Base-by-base conservation (phyloP, 2,797 vertebrate species). In the Squalus acanthias region DNA sequence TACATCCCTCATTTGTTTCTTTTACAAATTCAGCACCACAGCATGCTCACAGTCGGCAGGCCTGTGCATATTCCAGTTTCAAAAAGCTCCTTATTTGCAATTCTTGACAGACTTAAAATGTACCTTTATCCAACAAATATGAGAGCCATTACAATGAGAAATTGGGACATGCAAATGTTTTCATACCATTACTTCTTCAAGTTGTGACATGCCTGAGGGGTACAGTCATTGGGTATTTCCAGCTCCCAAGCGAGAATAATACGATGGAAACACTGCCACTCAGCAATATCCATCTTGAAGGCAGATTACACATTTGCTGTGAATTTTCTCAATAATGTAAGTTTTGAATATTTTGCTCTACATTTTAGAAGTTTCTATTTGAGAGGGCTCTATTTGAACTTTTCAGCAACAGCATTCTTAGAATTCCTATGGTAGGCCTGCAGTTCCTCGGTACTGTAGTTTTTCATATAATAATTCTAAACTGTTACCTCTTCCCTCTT, bases 11-110 rank as follows among this genome's bases (percentile, higher is more conserved):
- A 96, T 92, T 72, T 92, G 39, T 96, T 60, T 95, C 96, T 96
- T 97, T 97, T 95, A 96, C 96, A 97, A 97, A 98, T 97, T 96
- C 46, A 97, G 67, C 96, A 96, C 96, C 96, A 95, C 91, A 97
- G 87, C 96, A 96, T 60, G 50, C 17, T 63, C 69, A 89, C 69
- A n/a, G 76, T 95, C 97, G 96, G 97, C 79, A 96, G 63, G 97
- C 96, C 94, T 92, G n/a, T 29, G 8, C 1, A 60, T 1, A 2
- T 91, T 60, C 1, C 26, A 57, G 29, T 29, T 24, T 57, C 26
- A 10, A 88, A 3, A 26, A 60, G 24, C 87, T 13, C 24, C 50
- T 12, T 57, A 57, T 33, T 89, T 89, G 87, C 87, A 89, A 57
- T 60, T 57, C 87, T 57, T 29, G 53, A 24, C 46, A 53, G 50